phyloP scores from a whole-genome alignment of 2,888 invertebrate genomes.

The Nysson spinosus region DNA sequence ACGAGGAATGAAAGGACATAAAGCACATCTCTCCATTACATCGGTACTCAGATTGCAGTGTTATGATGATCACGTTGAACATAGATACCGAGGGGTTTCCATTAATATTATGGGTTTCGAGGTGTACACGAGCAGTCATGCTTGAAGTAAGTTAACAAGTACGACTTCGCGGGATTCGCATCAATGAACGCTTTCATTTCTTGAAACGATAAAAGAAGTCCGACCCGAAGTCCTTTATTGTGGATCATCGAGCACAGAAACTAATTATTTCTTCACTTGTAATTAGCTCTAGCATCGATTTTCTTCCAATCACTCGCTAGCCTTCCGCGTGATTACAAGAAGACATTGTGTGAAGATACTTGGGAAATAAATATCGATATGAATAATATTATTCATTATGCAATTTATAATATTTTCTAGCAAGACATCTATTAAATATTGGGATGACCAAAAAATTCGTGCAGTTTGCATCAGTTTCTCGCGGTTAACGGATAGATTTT shows the following conservation, averaged over 20 bases:
- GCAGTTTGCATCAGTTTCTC: no score
- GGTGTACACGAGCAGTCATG: not conserved
- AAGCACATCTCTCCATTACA: no score
- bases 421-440: no score
- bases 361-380: no score
- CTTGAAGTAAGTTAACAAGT: conserved; percentile 8
- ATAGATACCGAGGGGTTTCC: conserved; percentile 2
- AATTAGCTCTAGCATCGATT: conserved; percentile 1
- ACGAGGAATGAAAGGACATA: no score
- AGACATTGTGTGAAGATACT: no score
- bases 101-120: not conserved
- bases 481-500: no score
- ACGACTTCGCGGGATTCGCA: conserved; percentile 7
- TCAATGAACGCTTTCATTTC: conserved; percentile 16
- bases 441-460: no score
- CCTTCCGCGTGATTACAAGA: no score
- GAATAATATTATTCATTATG: no score
- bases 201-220: not conserved
- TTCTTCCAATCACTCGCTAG: not conserved
- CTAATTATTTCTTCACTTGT: conserved; percentile 19
- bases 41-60: not conserved
- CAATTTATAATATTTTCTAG: no score
- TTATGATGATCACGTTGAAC: conserved; percentile 1
- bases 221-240: conserved; percentile 15
- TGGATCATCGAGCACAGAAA: conserved; percentile 20